Conservation (phyloP, 2,113 vertebrate species). For the Bathybates hornii region DNA sequence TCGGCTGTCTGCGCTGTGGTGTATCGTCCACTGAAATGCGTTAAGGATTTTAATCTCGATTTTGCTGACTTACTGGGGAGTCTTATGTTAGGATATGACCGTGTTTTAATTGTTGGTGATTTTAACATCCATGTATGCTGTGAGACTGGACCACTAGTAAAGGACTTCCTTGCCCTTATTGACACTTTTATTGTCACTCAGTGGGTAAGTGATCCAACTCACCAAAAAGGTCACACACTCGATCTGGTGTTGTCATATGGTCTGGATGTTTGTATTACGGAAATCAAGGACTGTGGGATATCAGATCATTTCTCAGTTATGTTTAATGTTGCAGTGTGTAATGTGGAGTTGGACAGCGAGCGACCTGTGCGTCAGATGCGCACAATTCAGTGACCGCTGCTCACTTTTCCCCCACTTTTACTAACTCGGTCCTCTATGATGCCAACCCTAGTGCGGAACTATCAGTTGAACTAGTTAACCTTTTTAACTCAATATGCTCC, state of each 20-base stretch:
- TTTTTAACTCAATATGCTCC: not conserved
- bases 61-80: not conserved
- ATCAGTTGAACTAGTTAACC: not conserved
- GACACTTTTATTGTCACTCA: not conserved
- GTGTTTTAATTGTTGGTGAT: not conserved
- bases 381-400: fast-evolving
- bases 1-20: not conserved
- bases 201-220: not conserved
- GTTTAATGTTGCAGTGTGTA: not conserved
- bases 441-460: fast-evolving
- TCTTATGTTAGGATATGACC: not conserved
- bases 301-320: not conserved
- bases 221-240: fast-evolving
- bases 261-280: not conserved
- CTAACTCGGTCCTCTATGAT: fast-evolving
- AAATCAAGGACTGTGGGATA: not conserved
- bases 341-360: not conserved
- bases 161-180: fast-evolving
- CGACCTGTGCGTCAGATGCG: fast-evolving
- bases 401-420: fast-evolving
- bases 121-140: not conserved
- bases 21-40: not conserved
- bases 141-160: not conserved
- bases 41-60: not conserved
- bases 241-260: fast-evolving